Conservation (phyloP, 2,113 vertebrate species). For the Anguilla rostrata region DNA sequence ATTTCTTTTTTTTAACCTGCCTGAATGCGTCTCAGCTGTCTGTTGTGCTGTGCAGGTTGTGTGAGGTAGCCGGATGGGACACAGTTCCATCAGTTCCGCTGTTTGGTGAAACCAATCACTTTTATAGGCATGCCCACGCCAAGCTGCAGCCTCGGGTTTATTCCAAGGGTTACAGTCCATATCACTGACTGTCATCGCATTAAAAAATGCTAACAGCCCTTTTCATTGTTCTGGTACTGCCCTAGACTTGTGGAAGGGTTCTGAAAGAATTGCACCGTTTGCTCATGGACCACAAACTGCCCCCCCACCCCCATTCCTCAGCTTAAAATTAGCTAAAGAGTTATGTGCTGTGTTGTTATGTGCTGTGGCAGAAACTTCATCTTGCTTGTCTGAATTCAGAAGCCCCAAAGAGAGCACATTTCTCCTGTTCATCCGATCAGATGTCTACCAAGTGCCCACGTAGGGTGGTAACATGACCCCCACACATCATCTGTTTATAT, state of each 20-base stretch:
- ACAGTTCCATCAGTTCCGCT: background rate
- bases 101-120: background rate
- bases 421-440: no score
- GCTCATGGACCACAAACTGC: background rate
- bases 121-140: background rate
- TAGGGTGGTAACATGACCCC: no score
- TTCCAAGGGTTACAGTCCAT: background rate
- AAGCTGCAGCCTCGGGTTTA: background rate
- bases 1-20: background rate
- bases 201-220: slow-evolving; percentile 19
- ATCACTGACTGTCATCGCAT: slow-evolving; percentile 9
- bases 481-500: no score
- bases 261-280: background rate
- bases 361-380: background rate
- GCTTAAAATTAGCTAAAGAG: slow-evolving; percentile 33
- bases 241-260: background rate
- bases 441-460: no score
- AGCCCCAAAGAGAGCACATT: background rate
- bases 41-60: background rate
- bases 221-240: background rate
- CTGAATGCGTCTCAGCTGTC: background rate
- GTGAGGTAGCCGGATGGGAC: background rate
- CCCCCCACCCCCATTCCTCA: background rate
- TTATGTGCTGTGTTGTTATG: slow-evolving; percentile 1
- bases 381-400: background rate